Evolutionary conservation across 2,888 invertebrate species (phyloP).

Genomic region (Xanthorhoe spadicearia): DNA sequence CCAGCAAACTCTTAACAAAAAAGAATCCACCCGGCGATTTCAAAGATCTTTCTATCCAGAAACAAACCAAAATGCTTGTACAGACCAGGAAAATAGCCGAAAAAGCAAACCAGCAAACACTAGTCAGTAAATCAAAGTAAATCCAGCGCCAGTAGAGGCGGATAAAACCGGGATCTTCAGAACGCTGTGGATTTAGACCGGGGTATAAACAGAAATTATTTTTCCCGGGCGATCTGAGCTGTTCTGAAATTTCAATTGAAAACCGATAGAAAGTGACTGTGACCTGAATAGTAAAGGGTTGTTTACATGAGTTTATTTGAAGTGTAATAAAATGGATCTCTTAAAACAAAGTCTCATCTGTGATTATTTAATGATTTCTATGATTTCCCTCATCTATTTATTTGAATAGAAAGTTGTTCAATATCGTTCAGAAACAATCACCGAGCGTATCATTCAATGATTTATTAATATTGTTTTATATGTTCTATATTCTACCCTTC

Average conservation of each 20-base stretch:
- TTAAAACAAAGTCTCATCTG: too few relatives aligned
- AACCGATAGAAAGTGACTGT: constrained; percentile 17
- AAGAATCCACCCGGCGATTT: constrained; percentile 1
- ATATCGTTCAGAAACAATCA: background rate
- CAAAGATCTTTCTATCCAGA: background rate
- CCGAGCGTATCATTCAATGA: background rate
- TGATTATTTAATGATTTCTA: too few relatives aligned
- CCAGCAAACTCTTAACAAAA: background rate
- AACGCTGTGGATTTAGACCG: constrained; percentile 56
- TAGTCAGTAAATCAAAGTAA: constrained; percentile 62
- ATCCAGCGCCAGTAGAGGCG: constrained; percentile 55
- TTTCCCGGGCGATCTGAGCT: constrained; percentile 33
- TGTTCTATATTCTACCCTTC: background rate
- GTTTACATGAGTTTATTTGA: constrained; percentile 3
- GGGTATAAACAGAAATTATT: constrained; percentile 57
- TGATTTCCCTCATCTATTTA: too few relatives aligned
- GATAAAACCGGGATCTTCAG: constrained; percentile 54
- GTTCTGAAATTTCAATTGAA: constrained; percentile 29
- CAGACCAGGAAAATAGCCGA: constrained; percentile 20
- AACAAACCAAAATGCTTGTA: constrained; percentile 9
- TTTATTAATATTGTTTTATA: too few relatives aligned
- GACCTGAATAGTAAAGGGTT: constrained; percentile 7
- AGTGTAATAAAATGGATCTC: too few relatives aligned
- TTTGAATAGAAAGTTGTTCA: too few relatives aligned
- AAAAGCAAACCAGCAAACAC: constrained; percentile 46